Evolutionary conservation across 2,888 invertebrate genomes (phyloP).

Genomic region (Leptinotarsa peninsularis): DNA sequence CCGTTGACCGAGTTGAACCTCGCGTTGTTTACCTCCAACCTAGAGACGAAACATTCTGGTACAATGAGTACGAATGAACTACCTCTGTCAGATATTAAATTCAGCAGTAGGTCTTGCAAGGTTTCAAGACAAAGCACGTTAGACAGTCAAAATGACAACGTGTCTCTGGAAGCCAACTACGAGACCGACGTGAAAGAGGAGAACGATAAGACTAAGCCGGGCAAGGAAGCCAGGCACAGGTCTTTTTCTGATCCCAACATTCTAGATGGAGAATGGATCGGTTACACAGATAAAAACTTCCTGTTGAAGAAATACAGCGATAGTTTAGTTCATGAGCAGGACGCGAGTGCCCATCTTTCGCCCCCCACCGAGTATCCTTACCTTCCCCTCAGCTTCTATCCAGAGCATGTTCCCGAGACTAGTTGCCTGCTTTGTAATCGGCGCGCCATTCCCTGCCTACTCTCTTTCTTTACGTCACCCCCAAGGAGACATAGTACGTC

Average conservation of each 20-base stretch:
- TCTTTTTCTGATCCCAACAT: constrained; percentile 66
- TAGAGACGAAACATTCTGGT: constrained; percentile 48
- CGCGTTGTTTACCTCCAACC: constrained; percentile 61
- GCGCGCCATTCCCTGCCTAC: constrained; percentile 58
- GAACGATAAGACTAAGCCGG: constrained; percentile 40
- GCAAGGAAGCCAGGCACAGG: constrained; percentile 51
- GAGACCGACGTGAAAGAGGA: constrained; percentile 56
- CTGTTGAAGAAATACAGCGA: constrained; percentile 55
- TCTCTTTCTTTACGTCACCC: constrained; percentile 59
- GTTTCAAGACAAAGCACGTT: constrained; percentile 51
- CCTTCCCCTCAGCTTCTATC: constrained; percentile 59
- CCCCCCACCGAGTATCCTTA: constrained; percentile 52
- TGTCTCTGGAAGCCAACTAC: constrained; percentile 59
- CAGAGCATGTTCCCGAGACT: constrained; percentile 52
- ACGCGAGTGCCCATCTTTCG: constrained; percentile 47
- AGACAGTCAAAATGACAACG: constrained; percentile 55
- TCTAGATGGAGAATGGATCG: constrained; percentile 55
- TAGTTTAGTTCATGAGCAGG: constrained; percentile 46
- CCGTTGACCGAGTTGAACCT: constrained; percentile 71
- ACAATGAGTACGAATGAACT: constrained; percentile 61
- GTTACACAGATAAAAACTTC: constrained; percentile 51
- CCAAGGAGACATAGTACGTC: constrained; percentile 45
- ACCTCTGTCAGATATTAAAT: constrained; percentile 60
- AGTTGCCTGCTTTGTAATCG: constrained; percentile 53
- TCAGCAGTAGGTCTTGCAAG: constrained; percentile 49